These are phyloP conservation scores for Eptatretus burgeri DNA, from an alignment of 2,113 vertebrate species.

Conservation along the genomic window DNA sequence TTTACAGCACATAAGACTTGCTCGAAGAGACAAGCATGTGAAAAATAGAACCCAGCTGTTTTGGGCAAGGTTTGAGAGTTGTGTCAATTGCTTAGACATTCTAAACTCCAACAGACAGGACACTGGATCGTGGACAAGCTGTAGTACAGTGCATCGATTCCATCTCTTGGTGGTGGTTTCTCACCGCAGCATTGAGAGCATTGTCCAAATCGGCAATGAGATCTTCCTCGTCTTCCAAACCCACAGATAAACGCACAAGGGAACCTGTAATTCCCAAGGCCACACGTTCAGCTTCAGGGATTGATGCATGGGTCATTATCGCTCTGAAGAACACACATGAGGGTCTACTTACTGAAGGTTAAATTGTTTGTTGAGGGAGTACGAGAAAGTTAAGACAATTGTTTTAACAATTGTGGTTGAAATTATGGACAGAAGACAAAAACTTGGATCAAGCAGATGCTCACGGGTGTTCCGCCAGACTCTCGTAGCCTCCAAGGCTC, in stretches of 20 bases:
- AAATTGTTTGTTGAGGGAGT: background rate
- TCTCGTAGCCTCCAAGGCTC: slow-evolving; percentile 71
- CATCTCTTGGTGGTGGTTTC: slow-evolving; percentile 12
- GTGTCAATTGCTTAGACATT: too few species aligned
- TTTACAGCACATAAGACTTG: too few species aligned
- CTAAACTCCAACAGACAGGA: too few species aligned
- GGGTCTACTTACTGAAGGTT: background rate
- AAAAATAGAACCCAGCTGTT: too few species aligned
- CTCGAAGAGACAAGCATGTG: too few species aligned
- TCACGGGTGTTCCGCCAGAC: slow-evolving; percentile 81
- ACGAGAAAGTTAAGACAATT: too few species aligned
- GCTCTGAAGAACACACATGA: slow-evolving; percentile 20
- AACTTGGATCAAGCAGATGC: slow-evolving; percentile 11
- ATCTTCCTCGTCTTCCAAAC: slow-evolving; percentile 45
- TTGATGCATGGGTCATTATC: slow-evolving; percentile 59
- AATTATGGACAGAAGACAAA: too few species aligned
- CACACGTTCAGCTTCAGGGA: slow-evolving; percentile 29
- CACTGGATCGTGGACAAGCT: too few species aligned
- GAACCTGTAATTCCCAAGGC: slow-evolving; percentile 46
- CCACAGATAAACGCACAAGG: slow-evolving; percentile 47
- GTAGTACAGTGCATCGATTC: too few species aligned
- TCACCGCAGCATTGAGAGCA: slow-evolving; percentile 40
- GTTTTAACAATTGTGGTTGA: too few species aligned
- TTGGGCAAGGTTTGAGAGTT: too few species aligned
- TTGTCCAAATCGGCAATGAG: slow-evolving; percentile 41